These are phyloP conservation scores for Cydia strobilella DNA, from an alignment of 1,140 invertebrate genomes.

Conservation along the genomic window DNA sequence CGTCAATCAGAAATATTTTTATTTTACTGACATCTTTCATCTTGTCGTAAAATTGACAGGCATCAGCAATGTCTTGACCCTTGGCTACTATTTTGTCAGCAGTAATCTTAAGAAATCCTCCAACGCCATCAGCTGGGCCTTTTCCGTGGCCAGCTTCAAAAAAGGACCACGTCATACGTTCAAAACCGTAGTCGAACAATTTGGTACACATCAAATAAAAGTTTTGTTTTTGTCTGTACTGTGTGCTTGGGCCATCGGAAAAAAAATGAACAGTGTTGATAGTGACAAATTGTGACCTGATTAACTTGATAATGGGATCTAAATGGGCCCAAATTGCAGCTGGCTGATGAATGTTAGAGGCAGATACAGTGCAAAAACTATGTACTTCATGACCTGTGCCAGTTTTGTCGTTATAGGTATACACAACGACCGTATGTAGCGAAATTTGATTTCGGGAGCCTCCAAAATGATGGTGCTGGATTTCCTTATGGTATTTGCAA, in stretches of 20 bases:
- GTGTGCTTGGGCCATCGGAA: slow-evolving; percentile 46
- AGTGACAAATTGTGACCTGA: slow-evolving; percentile 32
- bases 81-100: slow-evolving; percentile 39
- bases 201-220: slow-evolving; percentile 37
- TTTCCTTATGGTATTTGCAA: slow-evolving; percentile 44
- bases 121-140: slow-evolving; percentile 42
- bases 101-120: slow-evolving; percentile 39
- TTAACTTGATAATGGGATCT: slow-evolving; percentile 40
- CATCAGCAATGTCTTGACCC: slow-evolving; percentile 37
- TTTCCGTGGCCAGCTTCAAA: slow-evolving; percentile 45
- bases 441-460: slow-evolving; percentile 43
- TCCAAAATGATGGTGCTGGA: slow-evolving; percentile 49
- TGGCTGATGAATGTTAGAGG: slow-evolving; percentile 36
- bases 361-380: slow-evolving; percentile 47
- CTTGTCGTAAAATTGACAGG: slow-evolving; percentile 32
- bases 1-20: slow-evolving; percentile 29
- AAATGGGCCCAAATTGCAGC: slow-evolving; percentile 46
- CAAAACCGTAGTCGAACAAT: slow-evolving; percentile 35
- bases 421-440: slow-evolving; percentile 45
- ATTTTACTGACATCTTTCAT: slow-evolving; percentile 36
- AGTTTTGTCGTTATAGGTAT: slow-evolving; percentile 31
- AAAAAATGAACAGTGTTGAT: slow-evolving; percentile 45
- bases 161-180: slow-evolving; percentile 37
- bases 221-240: slow-evolving; percentile 45
- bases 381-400: slow-evolving; percentile 9